These are phyloP conservation scores for Gadopsis bispinosus DNA, from an alignment of 2,797 vertebrate species.

Conservation along the genomic window DNA sequence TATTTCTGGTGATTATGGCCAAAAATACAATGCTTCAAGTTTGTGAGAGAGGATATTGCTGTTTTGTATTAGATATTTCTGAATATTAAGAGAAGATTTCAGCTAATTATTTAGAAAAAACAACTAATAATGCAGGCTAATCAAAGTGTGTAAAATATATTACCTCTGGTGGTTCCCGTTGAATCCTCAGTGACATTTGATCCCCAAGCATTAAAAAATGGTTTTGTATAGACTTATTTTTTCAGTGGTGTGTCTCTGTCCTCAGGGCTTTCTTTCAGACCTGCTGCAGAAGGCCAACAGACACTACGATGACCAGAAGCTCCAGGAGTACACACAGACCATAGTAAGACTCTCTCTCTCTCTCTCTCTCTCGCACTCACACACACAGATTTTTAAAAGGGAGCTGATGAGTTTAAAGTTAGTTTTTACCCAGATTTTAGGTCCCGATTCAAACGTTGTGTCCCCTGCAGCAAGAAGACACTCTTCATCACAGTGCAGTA, in stretches of 20 bases:
- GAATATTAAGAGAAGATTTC: constrained; percentile 2
- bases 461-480: not conserved
- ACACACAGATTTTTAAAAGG: not conserved
- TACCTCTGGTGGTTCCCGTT: not conserved
- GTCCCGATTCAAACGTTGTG: not conserved
- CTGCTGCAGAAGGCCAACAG: constrained; percentile 96
- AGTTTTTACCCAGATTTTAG: not conserved
- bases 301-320: constrained; percentile 94
- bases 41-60: not conserved
- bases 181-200: not conserved
- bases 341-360: constrained; percentile 88
- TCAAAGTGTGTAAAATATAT: not conserved
- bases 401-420: not conserved
- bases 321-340: constrained; percentile 96
- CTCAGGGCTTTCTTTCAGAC: constrained; percentile 94
- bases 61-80: not conserved
- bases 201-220: not conserved
- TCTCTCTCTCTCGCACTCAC: too few relatives aligned
- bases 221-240: not conserved
- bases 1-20: not conserved
- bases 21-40: not conserved
- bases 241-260: constrained; percentile 37
- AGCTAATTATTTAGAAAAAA: not conserved
- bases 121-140: not conserved
- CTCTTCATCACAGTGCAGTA: not conserved